Percentiles rank a stretch among this genome's conserved stretches.
phyloP scores from a whole-genome alignment of 2,797 vertebrate genomes.

The Enteromius fasciolatus region DNA sequence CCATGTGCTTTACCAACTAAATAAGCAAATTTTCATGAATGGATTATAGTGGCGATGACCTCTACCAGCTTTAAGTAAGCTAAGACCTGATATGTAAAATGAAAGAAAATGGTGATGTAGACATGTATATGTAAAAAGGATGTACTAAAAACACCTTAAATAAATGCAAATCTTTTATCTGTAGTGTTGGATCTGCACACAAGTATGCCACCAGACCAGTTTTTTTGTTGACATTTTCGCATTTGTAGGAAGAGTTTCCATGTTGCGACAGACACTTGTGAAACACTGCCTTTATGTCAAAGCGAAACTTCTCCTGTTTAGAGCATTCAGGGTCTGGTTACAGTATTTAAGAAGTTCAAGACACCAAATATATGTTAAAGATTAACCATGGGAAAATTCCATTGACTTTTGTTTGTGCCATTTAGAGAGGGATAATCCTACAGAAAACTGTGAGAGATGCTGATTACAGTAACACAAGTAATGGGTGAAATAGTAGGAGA shows the following conservation, averaged over 20 bases:
- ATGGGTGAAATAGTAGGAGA: neutral
- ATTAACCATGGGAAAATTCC: neutral
- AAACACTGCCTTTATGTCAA: neutral
- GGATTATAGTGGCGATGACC: neutral
- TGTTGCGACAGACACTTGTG: neutral
- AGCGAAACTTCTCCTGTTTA: neutral
- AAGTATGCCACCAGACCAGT: constrained; percentile 4
- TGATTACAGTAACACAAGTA: neutral
- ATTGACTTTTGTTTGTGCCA: neutral
- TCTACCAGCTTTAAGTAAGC: neutral
- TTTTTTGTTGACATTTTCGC: constrained; percentile 1
- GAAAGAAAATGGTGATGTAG: neutral
- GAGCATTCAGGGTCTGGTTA: neutral
- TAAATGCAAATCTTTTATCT: constrained; percentile 13
- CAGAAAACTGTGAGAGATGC: neutral
- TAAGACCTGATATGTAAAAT: neutral
- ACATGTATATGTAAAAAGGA: neutral
- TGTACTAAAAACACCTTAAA: neutral
- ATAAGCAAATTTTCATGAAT: neutral
- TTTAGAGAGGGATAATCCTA: neutral
- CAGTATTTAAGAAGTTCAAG: neutral
- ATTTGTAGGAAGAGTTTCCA: neutral
- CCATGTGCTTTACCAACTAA: neutral
- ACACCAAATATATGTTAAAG: neutral
- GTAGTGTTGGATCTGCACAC: neutral